Evolutionary conservation across 2,888 invertebrate genomes (phyloP), one percentile per base, ranked within the genome.

Genomic region (Ornithoptera alexandrae): DNA sequence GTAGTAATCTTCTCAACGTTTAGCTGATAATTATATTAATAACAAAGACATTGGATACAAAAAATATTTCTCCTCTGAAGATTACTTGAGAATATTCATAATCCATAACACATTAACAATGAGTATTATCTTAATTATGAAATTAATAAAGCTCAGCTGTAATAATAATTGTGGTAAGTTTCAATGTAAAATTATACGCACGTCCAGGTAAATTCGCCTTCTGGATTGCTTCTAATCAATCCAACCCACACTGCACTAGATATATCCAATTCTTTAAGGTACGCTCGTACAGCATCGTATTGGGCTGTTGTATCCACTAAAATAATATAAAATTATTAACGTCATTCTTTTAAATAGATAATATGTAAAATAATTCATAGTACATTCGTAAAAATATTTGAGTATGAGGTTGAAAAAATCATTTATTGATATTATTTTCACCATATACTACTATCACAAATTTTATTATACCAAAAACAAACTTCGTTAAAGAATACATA

Each of bases 171-270:
- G 17, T 15, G n/a, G 53, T 7, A 53, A 53, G 53, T 53, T n/a
- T 53, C 17, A 53, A 53, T n/a, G n/a, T n/a, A 4, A 53, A n/a
- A 8, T 53, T 18, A n/a, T 53, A 94, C 96, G 94, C 91, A 96
- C 96, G 95, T 95, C 96, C 96, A 96, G 77, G 94, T 94, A 81
- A 96, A 96, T 74, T 94, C 94, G 69, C 95, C 94, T 76, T 95
- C 95, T 69, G 95, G 94, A 78, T 94, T 94, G 78, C 94, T 94
- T 77, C 95, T 95, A 79, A 96, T 96, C 74, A 96, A 93, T 71
- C 96, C 96, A 77, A 96, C 96, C 96, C 96, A 96, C 72, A 96
- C 95, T 67, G 95, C 95, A 82, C 95, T 95, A 59, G 94, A 94
- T 72, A 96, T 95, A 83, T 96, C 96, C 87, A 96, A 85, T 84